These are phyloP conservation scores for Corynorhinus townsendii DNA, from an alignment of 2,113 vertebrate genomes.

Conservation along the genomic window DNA sequence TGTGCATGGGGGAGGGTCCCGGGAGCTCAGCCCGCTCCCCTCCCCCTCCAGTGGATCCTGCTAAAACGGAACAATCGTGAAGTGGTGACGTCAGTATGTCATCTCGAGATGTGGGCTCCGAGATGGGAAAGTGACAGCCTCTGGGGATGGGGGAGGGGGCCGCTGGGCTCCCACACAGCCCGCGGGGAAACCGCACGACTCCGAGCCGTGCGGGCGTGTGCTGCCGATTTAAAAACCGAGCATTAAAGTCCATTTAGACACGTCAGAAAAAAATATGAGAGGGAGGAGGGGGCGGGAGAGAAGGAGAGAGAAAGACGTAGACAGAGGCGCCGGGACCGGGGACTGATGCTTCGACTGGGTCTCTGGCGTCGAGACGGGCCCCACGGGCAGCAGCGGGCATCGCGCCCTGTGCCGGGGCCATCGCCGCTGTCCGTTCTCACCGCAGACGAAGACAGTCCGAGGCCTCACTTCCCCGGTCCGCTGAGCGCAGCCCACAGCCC, in stretches of 20 bases:
- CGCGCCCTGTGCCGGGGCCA: fast-evolving
- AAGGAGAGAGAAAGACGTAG: not conserved
- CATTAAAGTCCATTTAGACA: slow-evolving; percentile 45
- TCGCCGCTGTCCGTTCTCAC: not conserved
- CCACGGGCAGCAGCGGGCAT: not conserved
- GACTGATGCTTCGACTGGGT: not conserved
- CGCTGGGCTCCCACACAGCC: not conserved
- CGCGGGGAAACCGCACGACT: not conserved
- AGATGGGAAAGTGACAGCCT: slow-evolving; percentile 12
- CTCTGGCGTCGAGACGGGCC: not conserved
- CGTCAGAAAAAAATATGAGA: not conserved
- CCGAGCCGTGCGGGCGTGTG: not conserved
- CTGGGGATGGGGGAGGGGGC: slow-evolving; percentile 31
- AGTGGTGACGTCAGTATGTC: not conserved
- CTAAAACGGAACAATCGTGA: not conserved
- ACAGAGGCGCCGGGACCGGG: not conserved
- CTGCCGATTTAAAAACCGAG: not conserved
- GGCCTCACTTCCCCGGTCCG: not conserved
- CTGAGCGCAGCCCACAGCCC: not conserved
- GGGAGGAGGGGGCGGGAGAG: not conserved
- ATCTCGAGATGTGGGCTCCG: not conserved
- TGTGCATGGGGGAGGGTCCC: fast-evolving
- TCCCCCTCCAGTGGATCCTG: not conserved
- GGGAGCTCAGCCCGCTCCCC: not conserved
- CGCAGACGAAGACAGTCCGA: not conserved